Evolutionary conservation across 1,140 invertebrate species (phyloP).

Genomic region (Tachypleus tridentatus): DNA sequence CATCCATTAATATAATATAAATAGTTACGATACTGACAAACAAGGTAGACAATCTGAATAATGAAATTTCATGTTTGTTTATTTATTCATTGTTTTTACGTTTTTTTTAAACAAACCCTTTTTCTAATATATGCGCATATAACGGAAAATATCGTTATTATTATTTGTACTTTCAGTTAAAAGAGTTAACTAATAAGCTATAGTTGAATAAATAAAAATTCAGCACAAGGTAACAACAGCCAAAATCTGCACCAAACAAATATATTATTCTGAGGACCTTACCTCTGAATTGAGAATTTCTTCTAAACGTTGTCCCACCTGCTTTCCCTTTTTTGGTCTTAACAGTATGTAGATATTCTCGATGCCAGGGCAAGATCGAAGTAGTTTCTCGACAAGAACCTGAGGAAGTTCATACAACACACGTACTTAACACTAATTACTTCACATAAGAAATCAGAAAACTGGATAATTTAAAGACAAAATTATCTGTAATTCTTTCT

Average conservation of each 20-base stretch:
- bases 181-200: too few relatives aligned
- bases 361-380: conserved; percentile 54
- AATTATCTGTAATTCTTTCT: too few relatives aligned
- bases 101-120: neutral
- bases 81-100: neutral
- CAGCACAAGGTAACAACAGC: neutral
- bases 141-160: neutral
- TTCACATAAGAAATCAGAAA: too few relatives aligned
- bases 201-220: too few relatives aligned
- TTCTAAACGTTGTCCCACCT: conserved; percentile 28
- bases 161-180: too few relatives aligned
- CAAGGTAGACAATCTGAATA: too few relatives aligned
- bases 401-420: neutral
- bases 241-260: neutral
- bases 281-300: conserved; percentile 24
- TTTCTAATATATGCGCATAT: neutral
- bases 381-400: conserved; percentile 56
- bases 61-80: too few relatives aligned
- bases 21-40: too few relatives aligned
- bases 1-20: too few relatives aligned
- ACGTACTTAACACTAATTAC: too few relatives aligned
- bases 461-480: too few relatives aligned
- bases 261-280: neutral
- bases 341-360: conserved; percentile 56
- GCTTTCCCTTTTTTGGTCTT: conserved; percentile 49